Conservation (phyloP, 2,888 invertebrate species). For the Cephus pygmeus region DNA sequence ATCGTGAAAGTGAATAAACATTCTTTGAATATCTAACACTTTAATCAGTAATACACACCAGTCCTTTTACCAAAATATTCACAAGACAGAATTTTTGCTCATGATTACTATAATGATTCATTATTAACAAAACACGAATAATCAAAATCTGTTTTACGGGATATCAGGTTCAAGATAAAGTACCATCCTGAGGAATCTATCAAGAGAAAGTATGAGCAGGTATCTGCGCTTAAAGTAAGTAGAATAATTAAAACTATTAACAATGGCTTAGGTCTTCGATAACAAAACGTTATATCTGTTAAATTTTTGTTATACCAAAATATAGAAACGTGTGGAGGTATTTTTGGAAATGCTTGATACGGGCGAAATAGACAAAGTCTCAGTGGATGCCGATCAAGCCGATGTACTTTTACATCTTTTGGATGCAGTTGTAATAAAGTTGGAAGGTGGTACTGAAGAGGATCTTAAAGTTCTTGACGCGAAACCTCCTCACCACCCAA, state of each 20-base stretch:
- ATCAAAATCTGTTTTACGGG: not conserved
- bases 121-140: not conserved
- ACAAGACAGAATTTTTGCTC: not conserved
- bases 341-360: constrained; percentile 85
- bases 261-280: not conserved
- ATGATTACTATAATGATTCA: not conserved
- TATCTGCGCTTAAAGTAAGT: constrained; percentile 80
- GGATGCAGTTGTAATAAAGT: constrained; percentile 95
- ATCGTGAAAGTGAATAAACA: not conserved
- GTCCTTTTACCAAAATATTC: not conserved
- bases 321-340: constrained; percentile 86
- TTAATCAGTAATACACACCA: not conserved
- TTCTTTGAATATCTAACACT: not conserved
- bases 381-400: constrained; percentile 87
- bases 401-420: constrained; percentile 86
- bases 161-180: constrained; percentile 95
- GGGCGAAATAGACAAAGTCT: constrained; percentile 79
- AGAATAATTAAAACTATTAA: not conserved
- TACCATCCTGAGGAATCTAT: constrained; percentile 98
- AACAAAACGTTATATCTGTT: not conserved
- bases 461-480: constrained; percentile 88
- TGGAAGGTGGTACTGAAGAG: constrained; percentile 92
- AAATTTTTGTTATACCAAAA: not conserved
- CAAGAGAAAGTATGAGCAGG: constrained; percentile 89
- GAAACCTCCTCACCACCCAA: constrained; percentile 44